phyloP scores from a whole-genome alignment of 1,140 invertebrate species.

The Cyrtorhinus lividipennis region DNA sequence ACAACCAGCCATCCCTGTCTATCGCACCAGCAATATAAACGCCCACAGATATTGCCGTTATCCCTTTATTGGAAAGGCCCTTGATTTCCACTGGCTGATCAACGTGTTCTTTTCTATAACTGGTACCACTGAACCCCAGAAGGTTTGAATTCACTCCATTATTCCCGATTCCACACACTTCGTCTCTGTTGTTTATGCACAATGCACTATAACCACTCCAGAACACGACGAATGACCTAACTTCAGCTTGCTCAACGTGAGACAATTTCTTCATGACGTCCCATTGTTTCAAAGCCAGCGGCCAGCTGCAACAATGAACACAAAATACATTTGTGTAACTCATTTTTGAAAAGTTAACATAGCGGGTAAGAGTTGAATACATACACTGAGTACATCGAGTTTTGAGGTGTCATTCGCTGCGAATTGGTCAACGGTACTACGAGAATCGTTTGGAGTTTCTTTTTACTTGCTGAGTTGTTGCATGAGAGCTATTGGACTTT shows the following conservation, averaged over 20 bases:
- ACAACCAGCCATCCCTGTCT: neutral
- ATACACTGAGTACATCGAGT: neutral
- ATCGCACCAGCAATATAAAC: neutral
- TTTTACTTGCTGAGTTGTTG: no score
- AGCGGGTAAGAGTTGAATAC: neutral
- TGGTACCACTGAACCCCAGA: neutral
- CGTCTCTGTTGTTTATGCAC: neutral
- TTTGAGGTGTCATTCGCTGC: conserved; percentile 1
- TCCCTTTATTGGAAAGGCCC: neutral
- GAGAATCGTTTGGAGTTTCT: no score
- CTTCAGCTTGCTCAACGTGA: neutral
- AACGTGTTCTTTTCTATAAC: neutral
- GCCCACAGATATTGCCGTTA: neutral
- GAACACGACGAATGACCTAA: neutral
- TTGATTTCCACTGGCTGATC: neutral
- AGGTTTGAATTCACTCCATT: neutral
- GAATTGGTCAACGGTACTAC: no score
- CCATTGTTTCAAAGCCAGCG: neutral
- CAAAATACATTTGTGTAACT: neutral
- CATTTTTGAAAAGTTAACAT: neutral
- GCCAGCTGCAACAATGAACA: neutral
- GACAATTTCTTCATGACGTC: neutral
- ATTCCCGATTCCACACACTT: neutral
- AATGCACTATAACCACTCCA: neutral
- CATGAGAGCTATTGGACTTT: no score